These are phyloP conservation scores for Pungitius pungitius DNA, from an alignment of 2,113 vertebrate genomes.

Conservation along the genomic window DNA sequence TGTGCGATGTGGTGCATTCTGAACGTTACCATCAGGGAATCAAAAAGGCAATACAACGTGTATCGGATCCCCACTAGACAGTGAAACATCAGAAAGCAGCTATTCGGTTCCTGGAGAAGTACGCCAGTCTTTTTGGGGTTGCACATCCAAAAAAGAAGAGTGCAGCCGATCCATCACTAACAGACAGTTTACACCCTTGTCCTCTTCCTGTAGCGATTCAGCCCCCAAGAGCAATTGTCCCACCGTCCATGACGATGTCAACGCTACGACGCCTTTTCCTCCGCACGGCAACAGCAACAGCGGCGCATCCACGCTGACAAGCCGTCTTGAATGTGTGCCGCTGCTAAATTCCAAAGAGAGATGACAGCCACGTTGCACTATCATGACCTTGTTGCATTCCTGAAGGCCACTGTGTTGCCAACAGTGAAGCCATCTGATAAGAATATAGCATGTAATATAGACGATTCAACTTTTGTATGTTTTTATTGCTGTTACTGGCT, in stretches of 20 bases:
- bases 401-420: not conserved
- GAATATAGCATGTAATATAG: not conserved
- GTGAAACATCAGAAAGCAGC: too few relatives aligned
- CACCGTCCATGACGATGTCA: not conserved
- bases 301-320: not conserved
- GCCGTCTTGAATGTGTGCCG: not conserved
- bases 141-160: not conserved
- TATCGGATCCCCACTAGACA: too few relatives aligned
- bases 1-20: not conserved
- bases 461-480: not conserved
- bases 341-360: conserved; percentile 1
- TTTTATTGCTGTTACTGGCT: not conserved
- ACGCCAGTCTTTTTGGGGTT: not conserved
- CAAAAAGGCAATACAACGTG: too few relatives aligned
- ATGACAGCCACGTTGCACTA: not conserved
- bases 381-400: not conserved
- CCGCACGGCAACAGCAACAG: not conserved
- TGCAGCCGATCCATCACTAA: conserved; percentile 1
- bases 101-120: not conserved
- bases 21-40: too few relatives aligned
- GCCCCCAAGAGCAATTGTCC: not conserved
- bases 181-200: not conserved
- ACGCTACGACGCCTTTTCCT: not conserved
- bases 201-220: not conserved
- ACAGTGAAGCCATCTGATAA: not conserved